Conservation (phyloP, 2,888 invertebrate genomes). For the Sericinus montela region DNA sequence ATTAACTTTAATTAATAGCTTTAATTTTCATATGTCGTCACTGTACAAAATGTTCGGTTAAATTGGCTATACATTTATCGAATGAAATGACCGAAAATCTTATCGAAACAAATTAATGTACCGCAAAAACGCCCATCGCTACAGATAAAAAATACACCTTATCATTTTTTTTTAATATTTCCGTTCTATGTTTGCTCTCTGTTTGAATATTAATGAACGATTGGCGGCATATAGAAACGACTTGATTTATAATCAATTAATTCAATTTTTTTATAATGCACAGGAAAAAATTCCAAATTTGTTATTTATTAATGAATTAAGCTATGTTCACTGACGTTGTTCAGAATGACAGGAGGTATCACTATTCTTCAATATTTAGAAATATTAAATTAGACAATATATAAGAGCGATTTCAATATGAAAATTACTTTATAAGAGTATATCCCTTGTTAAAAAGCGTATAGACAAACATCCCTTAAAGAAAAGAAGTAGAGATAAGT, state of each 20-base stretch:
- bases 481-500: too few relatives aligned
- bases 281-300: too few relatives aligned
- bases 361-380: too few relatives aligned
- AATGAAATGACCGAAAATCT: background rate
- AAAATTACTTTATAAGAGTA: too few relatives aligned
- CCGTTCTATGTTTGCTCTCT: slow-evolving; percentile 3
- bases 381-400: too few relatives aligned
- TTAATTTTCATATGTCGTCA: background rate
- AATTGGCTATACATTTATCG: background rate
- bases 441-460: too few relatives aligned
- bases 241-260: background rate
- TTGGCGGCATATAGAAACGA: background rate
- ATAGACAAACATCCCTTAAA: too few relatives aligned
- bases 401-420: too few relatives aligned
- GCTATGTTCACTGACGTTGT: too few relatives aligned
- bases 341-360: too few relatives aligned
- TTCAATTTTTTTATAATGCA: background rate
- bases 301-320: too few relatives aligned
- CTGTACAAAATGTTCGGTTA: background rate
- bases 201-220: slow-evolving; percentile 4
- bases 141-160: background rate
- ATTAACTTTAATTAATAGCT: background rate
- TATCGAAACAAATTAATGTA: slow-evolving; percentile 2
- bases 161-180: slow-evolving; percentile 6
- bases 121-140: background rate